These are phyloP conservation scores for Crocallis elinguaria DNA, from an alignment of 2,888 invertebrate genomes.

Conservation along the genomic window DNA sequence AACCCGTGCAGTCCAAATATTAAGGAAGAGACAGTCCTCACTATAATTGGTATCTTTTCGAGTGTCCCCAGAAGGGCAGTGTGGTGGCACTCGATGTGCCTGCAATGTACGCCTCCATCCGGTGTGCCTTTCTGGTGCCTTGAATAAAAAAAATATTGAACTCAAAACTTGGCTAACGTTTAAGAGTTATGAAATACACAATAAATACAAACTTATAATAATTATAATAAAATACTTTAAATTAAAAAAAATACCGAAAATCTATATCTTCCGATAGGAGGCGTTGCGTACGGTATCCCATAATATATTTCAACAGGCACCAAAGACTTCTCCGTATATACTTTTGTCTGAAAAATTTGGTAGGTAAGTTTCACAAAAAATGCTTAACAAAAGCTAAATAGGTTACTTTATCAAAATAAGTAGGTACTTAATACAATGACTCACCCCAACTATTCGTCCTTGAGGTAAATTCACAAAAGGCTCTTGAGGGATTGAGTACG, in stretches of 20 bases:
- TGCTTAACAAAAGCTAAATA: no score
- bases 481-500: slow-evolving; percentile 66
- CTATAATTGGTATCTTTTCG: slow-evolving; percentile 58
- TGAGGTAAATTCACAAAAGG: slow-evolving; percentile 83
- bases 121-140: slow-evolving; percentile 89
- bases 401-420: no score
- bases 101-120: slow-evolving; percentile 89
- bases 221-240: not conserved
- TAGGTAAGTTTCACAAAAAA: not conserved
- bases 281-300: slow-evolving; percentile 92
- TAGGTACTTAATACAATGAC: no score
- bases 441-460: slow-evolving; percentile 86
- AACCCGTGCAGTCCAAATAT: slow-evolving; percentile 94
- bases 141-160: slow-evolving; percentile 27
- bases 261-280: slow-evolving; percentile 89
- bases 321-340: slow-evolving; percentile 86
- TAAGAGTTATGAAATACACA: no score
- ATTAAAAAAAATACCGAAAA: slow-evolving; percentile 85
- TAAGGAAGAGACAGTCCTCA: slow-evolving; percentile 96
- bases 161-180: no score
- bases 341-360: slow-evolving; percentile 84
- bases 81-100: slow-evolving; percentile 88
- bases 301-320: slow-evolving; percentile 88
- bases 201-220: not conserved
- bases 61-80: slow-evolving; percentile 83